Conservation (phyloP, 2,113 vertebrate genomes). For the Ammospiza nelsoni region DNA sequence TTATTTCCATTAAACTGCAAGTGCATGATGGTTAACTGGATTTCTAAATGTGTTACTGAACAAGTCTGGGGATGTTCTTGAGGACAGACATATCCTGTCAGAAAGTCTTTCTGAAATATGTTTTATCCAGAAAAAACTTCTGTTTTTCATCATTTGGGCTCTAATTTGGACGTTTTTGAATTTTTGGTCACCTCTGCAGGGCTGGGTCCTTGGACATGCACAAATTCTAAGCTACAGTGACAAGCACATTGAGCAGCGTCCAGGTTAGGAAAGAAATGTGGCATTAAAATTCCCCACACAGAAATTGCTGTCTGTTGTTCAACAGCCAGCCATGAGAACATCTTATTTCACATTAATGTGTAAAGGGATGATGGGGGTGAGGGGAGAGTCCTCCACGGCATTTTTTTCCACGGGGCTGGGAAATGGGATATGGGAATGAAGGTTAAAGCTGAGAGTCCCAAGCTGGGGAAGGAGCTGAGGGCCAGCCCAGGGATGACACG, state of each 20-base stretch:
- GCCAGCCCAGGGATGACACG: not conserved
- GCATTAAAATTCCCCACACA: not conserved
- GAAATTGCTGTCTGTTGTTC: not conserved
- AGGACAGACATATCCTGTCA: not conserved
- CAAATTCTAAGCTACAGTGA: not conserved
- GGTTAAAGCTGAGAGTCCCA: not conserved
- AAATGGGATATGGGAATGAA: slow-evolving; percentile 28
- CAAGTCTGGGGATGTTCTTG: not conserved
- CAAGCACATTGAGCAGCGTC: not conserved
- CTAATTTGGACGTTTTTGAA: not conserved
- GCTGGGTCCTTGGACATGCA: not conserved
- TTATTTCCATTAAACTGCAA: not conserved
- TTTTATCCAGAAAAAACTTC: not conserved
- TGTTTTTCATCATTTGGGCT: not conserved
- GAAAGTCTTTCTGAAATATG: not conserved
- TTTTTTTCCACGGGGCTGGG: not conserved
- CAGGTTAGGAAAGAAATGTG: not conserved
- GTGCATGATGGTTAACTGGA: not conserved
- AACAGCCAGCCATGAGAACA: not conserved
- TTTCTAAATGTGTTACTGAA: not conserved
- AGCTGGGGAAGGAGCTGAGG: not conserved
- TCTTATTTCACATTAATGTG: not conserved
- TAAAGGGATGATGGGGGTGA: not conserved
- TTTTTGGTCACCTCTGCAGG: not conserved
- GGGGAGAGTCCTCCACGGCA: not conserved